Percentiles rank a stretch among this genome's conserved stretches.
Conservation (phyloP, 1,140 invertebrate species). For the Heliothis virescens region DNA sequence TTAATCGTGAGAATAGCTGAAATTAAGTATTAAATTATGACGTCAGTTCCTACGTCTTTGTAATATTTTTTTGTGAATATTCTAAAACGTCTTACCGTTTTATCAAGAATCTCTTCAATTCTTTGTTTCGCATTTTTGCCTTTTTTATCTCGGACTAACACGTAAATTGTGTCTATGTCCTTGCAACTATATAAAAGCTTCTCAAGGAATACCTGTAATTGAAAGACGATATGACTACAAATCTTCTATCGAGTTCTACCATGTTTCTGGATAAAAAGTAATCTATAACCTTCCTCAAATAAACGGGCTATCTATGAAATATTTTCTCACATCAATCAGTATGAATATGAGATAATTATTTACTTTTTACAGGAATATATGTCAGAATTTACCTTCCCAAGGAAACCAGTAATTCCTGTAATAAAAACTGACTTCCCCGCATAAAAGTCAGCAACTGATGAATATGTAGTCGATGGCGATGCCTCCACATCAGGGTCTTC, state of each 20-base stretch:
- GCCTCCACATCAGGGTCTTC: too few species aligned
- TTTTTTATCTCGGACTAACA: slow-evolving; percentile 55
- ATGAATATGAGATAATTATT: too few species aligned
- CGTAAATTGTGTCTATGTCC: slow-evolving; percentile 56
- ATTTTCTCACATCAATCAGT: too few species aligned
- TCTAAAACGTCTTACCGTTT: not conserved
- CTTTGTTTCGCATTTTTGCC: not conserved
- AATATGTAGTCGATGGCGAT: not conserved
- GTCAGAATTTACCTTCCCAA: slow-evolving; percentile 55
- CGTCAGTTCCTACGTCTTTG: too few species aligned
- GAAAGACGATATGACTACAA: not conserved
- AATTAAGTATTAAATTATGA: slow-evolving; percentile 23
- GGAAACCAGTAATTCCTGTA: slow-evolving; percentile 60
- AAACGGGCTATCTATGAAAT: too few species aligned
- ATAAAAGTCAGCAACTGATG: slow-evolving; percentile 52
- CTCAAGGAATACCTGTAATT: slow-evolving; percentile 57
- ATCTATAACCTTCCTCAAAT: too few species aligned
- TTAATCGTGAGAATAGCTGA: slow-evolving; percentile 61
- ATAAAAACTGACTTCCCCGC: slow-evolving; percentile 62
- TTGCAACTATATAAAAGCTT: slow-evolving; percentile 58
- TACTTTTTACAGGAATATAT: too few species aligned
- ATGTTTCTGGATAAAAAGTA: too few species aligned
- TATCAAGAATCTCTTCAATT: not conserved
- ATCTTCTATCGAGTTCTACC: too few species aligned
- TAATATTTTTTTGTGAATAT: too few species aligned